Conservation (phyloP, 1,140 invertebrate species). For the Megalopta genalis region DNA sequence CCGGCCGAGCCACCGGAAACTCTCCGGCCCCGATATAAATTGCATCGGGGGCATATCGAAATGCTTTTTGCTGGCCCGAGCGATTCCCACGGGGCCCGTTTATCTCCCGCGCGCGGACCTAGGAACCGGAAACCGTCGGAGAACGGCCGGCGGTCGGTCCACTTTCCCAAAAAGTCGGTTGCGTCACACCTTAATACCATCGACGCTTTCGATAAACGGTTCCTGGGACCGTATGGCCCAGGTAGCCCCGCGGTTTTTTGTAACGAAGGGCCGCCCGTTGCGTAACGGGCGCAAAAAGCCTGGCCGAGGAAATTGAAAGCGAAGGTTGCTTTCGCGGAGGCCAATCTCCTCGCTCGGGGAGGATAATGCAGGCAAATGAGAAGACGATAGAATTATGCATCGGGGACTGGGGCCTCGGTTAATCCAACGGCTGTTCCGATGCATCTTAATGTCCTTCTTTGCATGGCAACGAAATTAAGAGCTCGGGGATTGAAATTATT, state of each 20-base stretch:
- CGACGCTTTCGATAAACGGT: not conserved
- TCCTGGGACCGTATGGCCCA: not conserved
- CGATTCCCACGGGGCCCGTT: slow-evolving; percentile 40
- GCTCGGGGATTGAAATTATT: too few relatives aligned
- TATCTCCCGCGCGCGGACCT: not conserved
- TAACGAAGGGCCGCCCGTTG: not conserved
- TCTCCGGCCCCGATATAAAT: slow-evolving; percentile 68
- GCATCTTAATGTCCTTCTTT: too few relatives aligned
- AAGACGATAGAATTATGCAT: too few relatives aligned
- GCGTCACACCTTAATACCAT: not conserved
- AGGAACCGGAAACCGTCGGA: slow-evolving; percentile 37
- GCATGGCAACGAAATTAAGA: too few relatives aligned
- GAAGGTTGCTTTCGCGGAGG: not conserved
- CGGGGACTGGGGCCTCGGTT: too few relatives aligned
- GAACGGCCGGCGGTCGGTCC: not conserved
- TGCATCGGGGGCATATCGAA: slow-evolving; percentile 40
- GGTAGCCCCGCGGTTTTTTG: not conserved
- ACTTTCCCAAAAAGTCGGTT: slow-evolving; percentile 33
- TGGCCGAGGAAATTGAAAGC: not conserved
- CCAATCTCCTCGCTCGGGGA: too few relatives aligned
- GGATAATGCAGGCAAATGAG: not conserved
- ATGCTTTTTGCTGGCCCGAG: slow-evolving; percentile 41
- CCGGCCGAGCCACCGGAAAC: slow-evolving; percentile 61
- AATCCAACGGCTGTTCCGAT: too few relatives aligned
- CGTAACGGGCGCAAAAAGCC: not conserved